Percentiles rank a stretch among this genome's conserved stretches.
Evolutionary conservation across 2,797 vertebrate genomes (phyloP).

Genomic region (Ambastaia sidthimunki): DNA sequence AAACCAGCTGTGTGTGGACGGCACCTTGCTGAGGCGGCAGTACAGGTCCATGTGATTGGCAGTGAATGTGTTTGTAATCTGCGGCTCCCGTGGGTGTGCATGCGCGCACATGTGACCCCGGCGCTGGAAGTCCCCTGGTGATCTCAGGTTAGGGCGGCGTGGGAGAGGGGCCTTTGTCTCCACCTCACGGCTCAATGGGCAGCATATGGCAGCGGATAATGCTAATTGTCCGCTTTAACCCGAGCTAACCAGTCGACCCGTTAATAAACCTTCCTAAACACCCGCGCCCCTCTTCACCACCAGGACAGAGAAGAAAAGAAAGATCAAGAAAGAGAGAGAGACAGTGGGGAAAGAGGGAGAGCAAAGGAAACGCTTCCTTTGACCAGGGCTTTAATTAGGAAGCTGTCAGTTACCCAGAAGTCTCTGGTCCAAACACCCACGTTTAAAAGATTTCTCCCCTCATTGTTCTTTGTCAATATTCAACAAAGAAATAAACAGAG

Average conservation of each 20-base stretch:
- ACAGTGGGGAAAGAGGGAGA: slow-evolving; percentile 60
- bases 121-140: slow-evolving; percentile 75
- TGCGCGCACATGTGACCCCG: slow-evolving; percentile 75
- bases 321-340: slow-evolving; percentile 41
- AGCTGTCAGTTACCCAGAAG: slow-evolving; percentile 74
- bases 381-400: slow-evolving; percentile 78
- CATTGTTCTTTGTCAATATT: slow-evolving; percentile 4
- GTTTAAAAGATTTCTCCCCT: background rate
- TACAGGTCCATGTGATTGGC: slow-evolving; percentile 66
- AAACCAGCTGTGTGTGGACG: slow-evolving; percentile 58
- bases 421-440: slow-evolving; percentile 41
- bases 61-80: slow-evolving; percentile 69
- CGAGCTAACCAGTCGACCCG: slow-evolving; percentile 77
- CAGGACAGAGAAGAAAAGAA: slow-evolving; percentile 42
- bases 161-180: slow-evolving; percentile 76
- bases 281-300: slow-evolving; percentile 68
- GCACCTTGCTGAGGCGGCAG: slow-evolving; percentile 71
- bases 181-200: slow-evolving; percentile 76
- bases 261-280: slow-evolving; percentile 82
- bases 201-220: slow-evolving; percentile 84
- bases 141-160: slow-evolving; percentile 79
- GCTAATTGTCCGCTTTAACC: slow-evolving; percentile 84
- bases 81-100: slow-evolving; percentile 41
- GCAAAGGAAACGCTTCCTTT: slow-evolving; percentile 72
- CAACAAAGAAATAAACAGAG: slow-evolving; percentile 12